Evolutionary conservation across 2,797 vertebrate genomes (phyloP).

Genomic region (Melanotaenia maccullochi): DNA sequence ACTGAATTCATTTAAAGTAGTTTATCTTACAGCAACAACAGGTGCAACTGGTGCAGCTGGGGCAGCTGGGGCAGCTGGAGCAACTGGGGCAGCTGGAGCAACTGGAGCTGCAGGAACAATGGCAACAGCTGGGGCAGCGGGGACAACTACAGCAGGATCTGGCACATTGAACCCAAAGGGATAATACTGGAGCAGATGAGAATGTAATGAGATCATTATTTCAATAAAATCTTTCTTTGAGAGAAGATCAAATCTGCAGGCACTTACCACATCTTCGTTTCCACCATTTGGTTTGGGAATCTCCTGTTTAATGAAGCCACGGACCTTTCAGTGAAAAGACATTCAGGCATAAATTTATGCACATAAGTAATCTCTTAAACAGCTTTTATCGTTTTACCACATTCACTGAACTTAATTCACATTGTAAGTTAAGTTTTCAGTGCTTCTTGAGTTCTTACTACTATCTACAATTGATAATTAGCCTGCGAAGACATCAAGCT

Average conservation of each 20-base stretch:
- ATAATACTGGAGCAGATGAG: constrained; percentile 49
- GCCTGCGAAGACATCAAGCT: not conserved
- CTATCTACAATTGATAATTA: not conserved
- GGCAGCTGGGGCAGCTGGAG: not conserved
- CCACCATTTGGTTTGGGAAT: constrained; percentile 41
- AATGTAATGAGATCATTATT: constrained; percentile 4
- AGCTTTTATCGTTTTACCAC: not conserved
- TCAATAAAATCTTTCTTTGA: constrained; percentile 3
- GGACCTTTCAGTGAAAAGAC: constrained; percentile 49
- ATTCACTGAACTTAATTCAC: constrained; percentile 4
- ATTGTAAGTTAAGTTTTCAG: not conserved
- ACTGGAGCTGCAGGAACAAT: not conserved
- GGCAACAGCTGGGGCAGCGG: constrained; percentile 1
- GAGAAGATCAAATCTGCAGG: not conserved
- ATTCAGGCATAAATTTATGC: not conserved
- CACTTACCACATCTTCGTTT: constrained; percentile 61
- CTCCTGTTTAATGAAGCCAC: constrained; percentile 73
- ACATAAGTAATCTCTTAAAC: not conserved
- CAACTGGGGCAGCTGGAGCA: not conserved
- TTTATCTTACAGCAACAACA: constrained; percentile 40
- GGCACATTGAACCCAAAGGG: constrained; percentile 55
- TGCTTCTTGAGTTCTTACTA: not conserved
- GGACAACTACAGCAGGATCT: constrained; percentile 6
- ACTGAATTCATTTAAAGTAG: not conserved
- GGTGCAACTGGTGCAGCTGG: not conserved